Conservation (phyloP, 2,113 vertebrate genomes). For the Verasper variegatus region DNA sequence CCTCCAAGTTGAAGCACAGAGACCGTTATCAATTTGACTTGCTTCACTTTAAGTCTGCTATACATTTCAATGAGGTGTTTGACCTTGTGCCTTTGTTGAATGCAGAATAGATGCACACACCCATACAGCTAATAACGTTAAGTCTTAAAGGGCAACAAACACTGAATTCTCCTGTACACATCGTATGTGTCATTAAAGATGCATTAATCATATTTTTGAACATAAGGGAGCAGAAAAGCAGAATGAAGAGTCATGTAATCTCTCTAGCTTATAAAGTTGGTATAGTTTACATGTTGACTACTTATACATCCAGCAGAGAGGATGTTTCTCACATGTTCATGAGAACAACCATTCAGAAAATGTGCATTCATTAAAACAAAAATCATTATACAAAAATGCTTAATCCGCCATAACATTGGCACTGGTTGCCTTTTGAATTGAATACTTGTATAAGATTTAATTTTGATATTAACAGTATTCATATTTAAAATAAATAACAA, state of each 20-base stretch:
- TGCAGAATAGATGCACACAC: conserved; percentile 40
- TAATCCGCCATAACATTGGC: too few relatives aligned
- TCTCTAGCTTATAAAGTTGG: too few relatives aligned
- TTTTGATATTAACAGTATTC: too few relatives aligned
- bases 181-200: conserved; percentile 2
- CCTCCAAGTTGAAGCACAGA: conserved; percentile 21
- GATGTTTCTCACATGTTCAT: too few relatives aligned
- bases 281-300: too few relatives aligned
- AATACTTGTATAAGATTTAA: too few relatives aligned
- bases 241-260: neutral
- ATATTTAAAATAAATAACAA: too few relatives aligned
- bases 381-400: too few relatives aligned
- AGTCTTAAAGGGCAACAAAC: conserved; percentile 20
- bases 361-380: too few relatives aligned
- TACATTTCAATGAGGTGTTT: conserved; percentile 52
- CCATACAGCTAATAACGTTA: conserved; percentile 29
- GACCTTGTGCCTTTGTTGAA: conserved; percentile 57
- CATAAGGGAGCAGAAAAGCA: neutral
- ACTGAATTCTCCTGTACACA: neutral
- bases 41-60: conserved; percentile 33
- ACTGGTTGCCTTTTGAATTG: too few relatives aligned
- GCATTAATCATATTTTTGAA: neutral
- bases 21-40: conserved; percentile 25
- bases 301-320: too few relatives aligned
- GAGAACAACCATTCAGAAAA: too few relatives aligned